phyloP scores from a whole-genome alignment of 1,140 invertebrate species.

The Dreissena polymorpha region DNA sequence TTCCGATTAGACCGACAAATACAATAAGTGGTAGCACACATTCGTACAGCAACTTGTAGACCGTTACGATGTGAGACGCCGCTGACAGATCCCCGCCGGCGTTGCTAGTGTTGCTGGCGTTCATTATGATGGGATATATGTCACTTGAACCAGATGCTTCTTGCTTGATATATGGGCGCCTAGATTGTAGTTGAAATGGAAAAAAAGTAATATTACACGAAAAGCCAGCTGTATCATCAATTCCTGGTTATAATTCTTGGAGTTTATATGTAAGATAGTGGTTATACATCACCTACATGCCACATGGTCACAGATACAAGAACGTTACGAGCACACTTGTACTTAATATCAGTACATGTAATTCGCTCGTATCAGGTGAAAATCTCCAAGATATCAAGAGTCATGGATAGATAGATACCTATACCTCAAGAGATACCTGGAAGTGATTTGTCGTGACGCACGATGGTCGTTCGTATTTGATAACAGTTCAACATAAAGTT shows the following conservation, averaged over 20 bases:
- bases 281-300: too few species aligned
- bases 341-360: too few species aligned
- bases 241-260: background rate
- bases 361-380: too few species aligned
- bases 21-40: conserved; percentile 63
- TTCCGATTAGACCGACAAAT: conserved; percentile 58
- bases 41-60: conserved; percentile 51
- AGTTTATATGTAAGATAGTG: too few species aligned
- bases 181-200: background rate
- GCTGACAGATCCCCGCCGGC: background rate
- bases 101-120: background rate
- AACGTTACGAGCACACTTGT: too few species aligned
- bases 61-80: background rate
- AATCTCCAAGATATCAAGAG: too few species aligned
- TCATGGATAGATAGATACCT: too few species aligned
- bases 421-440: too few species aligned
- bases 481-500: too few species aligned
- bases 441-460: too few species aligned
- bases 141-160: background rate
- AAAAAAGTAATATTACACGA: background rate
- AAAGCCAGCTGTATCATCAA: background rate
- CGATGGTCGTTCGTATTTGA: too few species aligned
- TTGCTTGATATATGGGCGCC: background rate
- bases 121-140: background rate
- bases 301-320: too few species aligned